Conservation (phyloP, 2,797 vertebrate species). For the Lithobates sylvaticus region DNA sequence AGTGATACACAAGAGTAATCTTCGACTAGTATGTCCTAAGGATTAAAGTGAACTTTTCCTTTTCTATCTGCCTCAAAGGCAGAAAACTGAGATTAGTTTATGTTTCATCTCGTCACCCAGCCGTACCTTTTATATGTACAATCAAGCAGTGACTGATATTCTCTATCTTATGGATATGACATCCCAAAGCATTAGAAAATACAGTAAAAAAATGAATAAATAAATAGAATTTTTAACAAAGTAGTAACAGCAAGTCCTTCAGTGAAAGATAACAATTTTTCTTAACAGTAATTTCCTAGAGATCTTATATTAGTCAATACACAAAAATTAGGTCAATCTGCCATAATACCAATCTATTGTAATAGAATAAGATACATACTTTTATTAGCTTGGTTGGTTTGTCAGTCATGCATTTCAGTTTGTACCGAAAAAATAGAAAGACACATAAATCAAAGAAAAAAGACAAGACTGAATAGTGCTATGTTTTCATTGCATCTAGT, state of each 20-base stretch:
- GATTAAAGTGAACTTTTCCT: constrained; percentile 57
- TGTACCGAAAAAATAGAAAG: not conserved
- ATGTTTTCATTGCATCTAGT: not conserved
- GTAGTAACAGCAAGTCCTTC: not conserved
- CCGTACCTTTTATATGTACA: constrained; percentile 43
- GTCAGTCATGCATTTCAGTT: not conserved
- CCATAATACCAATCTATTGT: not conserved
- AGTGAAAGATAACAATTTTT: not conserved
- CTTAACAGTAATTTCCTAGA: not conserved
- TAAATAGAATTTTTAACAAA: not conserved
- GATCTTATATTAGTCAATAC: not conserved
- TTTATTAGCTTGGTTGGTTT: not conserved
- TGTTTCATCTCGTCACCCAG: constrained; percentile 55
- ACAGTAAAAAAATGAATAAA: constrained; percentile 20
- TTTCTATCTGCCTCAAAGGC: constrained; percentile 39
- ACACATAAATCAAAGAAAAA: not conserved
- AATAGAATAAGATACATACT: not conserved
- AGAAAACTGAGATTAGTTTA: constrained; percentile 56
- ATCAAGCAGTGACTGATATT: constrained; percentile 46
- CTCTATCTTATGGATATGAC: constrained; percentile 37
- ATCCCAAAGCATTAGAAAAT: constrained; percentile 38
- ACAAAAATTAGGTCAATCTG: not conserved
- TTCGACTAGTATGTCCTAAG: constrained; percentile 54
- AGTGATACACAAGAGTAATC: constrained; percentile 61
- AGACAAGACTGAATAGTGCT: not conserved